Evolutionary conservation across 1,140 invertebrate genomes (phyloP).

Genomic region (Paraescarpia echinospica): DNA sequence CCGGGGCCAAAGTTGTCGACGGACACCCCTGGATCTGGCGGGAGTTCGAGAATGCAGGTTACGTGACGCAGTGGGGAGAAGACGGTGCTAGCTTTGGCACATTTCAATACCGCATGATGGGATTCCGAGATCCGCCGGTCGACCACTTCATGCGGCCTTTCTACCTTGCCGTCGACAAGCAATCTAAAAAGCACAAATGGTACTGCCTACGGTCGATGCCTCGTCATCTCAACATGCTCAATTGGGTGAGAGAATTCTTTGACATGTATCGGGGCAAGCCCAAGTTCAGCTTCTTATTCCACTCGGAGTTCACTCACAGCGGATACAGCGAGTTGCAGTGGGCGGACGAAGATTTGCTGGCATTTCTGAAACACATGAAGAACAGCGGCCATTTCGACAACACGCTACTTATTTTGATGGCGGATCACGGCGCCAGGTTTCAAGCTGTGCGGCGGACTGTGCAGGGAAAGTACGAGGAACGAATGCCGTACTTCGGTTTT

Average conservation of each 20-base stretch:
- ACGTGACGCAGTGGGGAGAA: constrained; percentile 73
- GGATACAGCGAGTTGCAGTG: constrained; percentile 56
- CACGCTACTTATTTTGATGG: constrained; percentile 42
- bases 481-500: constrained; percentile 82
- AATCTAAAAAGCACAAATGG: constrained; percentile 40
- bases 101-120: constrained; percentile 84
- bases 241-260: constrained; percentile 67
- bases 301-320: constrained; percentile 37
- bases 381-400: constrained; percentile 35
- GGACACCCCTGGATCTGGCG: constrained; percentile 70
- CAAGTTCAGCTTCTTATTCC: constrained; percentile 29
- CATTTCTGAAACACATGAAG: constrained; percentile 34
- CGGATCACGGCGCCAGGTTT: constrained; percentile 49
- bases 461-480: constrained; percentile 82
- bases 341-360: constrained; percentile 34
- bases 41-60: constrained; percentile 63
- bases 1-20: constrained; percentile 69
- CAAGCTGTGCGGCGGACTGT: constrained; percentile 64
- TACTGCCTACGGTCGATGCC: constrained; percentile 77
- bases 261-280: constrained; percentile 14
- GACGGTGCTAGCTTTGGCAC: constrained; percentile 82
- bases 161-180: constrained; percentile 58
- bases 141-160: constrained; percentile 89
- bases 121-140: constrained; percentile 80
- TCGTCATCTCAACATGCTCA: constrained; percentile 71